A percentile compares a stretch with the other conserved stretches of the same genome.
phyloP scores from a whole-genome alignment of 2,888 invertebrate genomes.

The Orgyia antiqua region DNA sequence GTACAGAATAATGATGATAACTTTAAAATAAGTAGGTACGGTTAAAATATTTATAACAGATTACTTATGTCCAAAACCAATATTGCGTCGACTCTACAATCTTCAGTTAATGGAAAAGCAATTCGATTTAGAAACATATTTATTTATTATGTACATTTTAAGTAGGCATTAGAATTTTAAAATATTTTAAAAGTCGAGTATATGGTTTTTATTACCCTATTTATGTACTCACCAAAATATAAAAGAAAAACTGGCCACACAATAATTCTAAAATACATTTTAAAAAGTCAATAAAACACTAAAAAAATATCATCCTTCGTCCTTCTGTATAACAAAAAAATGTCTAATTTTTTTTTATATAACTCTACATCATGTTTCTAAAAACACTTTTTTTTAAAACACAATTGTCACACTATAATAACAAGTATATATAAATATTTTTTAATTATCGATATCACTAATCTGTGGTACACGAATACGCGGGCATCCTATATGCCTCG shows the following conservation, averaged over 20 bases:
- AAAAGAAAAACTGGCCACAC: constrained; percentile 30
- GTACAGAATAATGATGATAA: no score
- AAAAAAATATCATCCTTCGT: constrained; percentile 11
- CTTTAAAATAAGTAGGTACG: no score
- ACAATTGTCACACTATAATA: constrained; percentile 1
- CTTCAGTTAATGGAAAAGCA: no score
- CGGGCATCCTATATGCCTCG: constrained; percentile 9
- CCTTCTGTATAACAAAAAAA: neutral
- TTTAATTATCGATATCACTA: constrained; percentile 13
- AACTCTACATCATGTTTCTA: constrained; percentile 10
- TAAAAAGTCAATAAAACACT: constrained; percentile 11
- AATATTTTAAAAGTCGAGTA: no score
- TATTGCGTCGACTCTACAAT: no score
- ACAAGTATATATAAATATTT: constrained; percentile 6
- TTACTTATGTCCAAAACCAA: no score
- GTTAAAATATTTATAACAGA: no score
- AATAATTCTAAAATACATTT: constrained; percentile 33
- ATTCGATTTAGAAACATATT: no score
- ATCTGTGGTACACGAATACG: constrained; percentile 8
- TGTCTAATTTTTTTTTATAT: neutral
- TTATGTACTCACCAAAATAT: constrained; percentile 38
- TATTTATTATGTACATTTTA: no score
- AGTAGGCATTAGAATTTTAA: no score
- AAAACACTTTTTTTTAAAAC: constrained; percentile 1
- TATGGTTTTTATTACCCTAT: no score